Base-by-base conservation (phyloP, 2,797 vertebrate genomes). In the Vultur gryphus region DNA sequence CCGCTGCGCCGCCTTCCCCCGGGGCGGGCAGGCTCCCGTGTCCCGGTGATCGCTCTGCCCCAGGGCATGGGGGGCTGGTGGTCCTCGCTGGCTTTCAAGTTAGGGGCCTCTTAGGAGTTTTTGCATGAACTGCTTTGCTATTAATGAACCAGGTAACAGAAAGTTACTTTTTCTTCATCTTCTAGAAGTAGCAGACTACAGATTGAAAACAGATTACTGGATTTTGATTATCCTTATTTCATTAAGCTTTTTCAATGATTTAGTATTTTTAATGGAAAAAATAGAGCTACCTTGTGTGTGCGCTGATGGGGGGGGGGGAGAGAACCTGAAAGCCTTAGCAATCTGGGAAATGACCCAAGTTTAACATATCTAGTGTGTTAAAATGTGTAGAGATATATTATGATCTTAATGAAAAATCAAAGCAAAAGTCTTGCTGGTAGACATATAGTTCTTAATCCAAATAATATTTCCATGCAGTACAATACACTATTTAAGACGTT, bases 11-110 rank as follows among this genome's bases (percentile, higher is more conserved):
- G 16, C 51, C 51, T 28, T 9, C 39, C 28, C 61, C 5, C 13
- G 13, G 33, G 35, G 43, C 37, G 37, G 37, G 37, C 37, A 37
- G 37, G 37, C 37, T 37, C 37, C 37, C 37, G 37, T 37, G 37
- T 37, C 37, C 37, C 10, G 37, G 37, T 37, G 10, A 37, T 37
- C 37, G 37, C 37, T 37, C 37, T 37, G 37, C 21, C 33, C 12
- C 7, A 5, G 17, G 5, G 26, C 13, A 1, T 1, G 37, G 37
- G 4, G 12, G n/a, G n/a, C 43, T 44, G 49, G 28, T 6, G 7
- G 35, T 28, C 44, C 44, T 29, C 31, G 2, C 28, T 23, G 26
- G 37, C 43, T 33, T 39, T 13, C 7, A 2, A 21, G 8, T 24
- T 20, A 3, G 4, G 7, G 33, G 24, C 24, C 20, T 0, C 41